Base-by-base conservation (phyloP, 1,140 invertebrate species). In the Drosophila nasuta region DNA sequence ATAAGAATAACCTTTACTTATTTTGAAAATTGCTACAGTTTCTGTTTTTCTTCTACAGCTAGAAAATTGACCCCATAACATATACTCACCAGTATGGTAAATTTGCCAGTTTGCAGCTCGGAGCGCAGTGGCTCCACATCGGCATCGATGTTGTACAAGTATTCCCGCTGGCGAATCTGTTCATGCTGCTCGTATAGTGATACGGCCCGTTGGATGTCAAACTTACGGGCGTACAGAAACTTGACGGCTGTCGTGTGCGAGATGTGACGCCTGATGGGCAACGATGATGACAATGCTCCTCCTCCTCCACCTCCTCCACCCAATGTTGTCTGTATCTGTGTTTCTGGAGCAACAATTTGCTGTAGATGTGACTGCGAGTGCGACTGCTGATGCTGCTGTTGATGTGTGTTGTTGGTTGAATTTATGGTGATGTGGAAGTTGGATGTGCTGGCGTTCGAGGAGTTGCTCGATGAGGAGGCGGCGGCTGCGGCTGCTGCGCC, bases 161-260 rank as follows among this genome's bases (percentile, higher is more conserved):
- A 97, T 93, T 99, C 98, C 70, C 96, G 94, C 70, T 95, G 94
- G 68, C 98, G 94, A 3, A 96, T 98, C 30, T 95, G 95, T 93
- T 99, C 97, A 93, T 99, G 98, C 89, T 98, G 96, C 85, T 97
- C 95, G 93, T 97, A 98, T 6, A 99, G 93, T 13, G 96, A 95
- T 20, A 98, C 94, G 13, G 98, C 98, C 85, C 98, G 94, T 15
- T 95, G 93, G 28, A 98, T 96, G 93, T 99, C 98, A 93, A 99
- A 99, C 93, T 99, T 99, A 48, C 98, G 95, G 58, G 98, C 98
- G 85, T 97, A 96, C 78, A 99, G 93, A 94, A 99, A 99, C 93
- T 98, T 98, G 54, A 99, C 95, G n/a, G 98, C 98, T 5, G 96
- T 97, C 35, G 95, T 95, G 94, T 96, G 96, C 48, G 95, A 95